A percentile compares a stretch with the other conserved stretches of the same genome.
phyloP scores from a whole-genome alignment of 2,888 invertebrate genomes.

The Apotomis capreana region DNA sequence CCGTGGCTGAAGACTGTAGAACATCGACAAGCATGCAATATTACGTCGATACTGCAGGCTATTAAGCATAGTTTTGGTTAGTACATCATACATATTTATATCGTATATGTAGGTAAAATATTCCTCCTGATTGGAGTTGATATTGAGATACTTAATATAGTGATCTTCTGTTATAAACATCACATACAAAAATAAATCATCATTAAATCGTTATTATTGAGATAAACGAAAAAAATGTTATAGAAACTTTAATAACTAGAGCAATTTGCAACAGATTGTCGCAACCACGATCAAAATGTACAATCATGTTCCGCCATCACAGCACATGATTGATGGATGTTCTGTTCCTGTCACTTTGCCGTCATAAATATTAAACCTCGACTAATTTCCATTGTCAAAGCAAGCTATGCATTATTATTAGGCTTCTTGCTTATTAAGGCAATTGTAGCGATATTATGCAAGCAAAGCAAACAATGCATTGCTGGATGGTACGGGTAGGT shows the following conservation, averaged over 20 bases:
- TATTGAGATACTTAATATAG: no score
- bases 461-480: neutral
- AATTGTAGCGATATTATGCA: neutral
- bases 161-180: no score
- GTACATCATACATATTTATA: no score
- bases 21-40: no score
- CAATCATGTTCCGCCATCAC: constrained; percentile 14
- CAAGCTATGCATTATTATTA: constrained; percentile 14
- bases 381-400: constrained; percentile 12
- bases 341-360: constrained; percentile 18
- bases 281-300: constrained; percentile 5
- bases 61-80: no score
- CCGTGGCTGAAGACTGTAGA: no score
- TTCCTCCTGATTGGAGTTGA: no score
- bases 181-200: no score
- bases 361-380: constrained; percentile 27
- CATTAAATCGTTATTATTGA: no score
- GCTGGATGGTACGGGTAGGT: neutral
- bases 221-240: neutral
- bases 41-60: no score
- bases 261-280: constrained; percentile 17
- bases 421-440: neutral
- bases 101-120: no score
- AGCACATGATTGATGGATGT: constrained; percentile 32
- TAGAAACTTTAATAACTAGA: neutral